Evolutionary conservation across 2,888 invertebrate genomes (phyloP), one percentile per base, ranked within the genome.

Genomic region (Labia minor): DNA sequence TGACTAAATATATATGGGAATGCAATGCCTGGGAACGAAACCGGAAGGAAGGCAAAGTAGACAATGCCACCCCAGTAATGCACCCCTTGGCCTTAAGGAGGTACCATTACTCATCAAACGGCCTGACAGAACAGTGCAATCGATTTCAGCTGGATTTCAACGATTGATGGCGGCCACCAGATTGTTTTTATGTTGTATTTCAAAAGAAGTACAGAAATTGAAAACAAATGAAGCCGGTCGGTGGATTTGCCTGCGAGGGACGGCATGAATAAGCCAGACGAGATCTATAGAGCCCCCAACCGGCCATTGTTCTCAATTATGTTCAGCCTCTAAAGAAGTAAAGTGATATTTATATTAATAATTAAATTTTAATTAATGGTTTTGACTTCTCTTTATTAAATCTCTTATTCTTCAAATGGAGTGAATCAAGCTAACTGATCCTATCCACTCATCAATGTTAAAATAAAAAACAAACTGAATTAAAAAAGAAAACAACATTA

Each of bases 101-200:
- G 6, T 49, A 49, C 49, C 49, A 49, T 49, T 49, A 49, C 49
- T 49, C 49, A 49, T 49, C 49, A 49, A 49, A 49, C 49, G 49
- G 49, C 49, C 49, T 49, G 49, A 49, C 49, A 49, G 49, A 49
- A 14, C 14, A 8, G 14, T 14, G 49, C 49, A 49, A 49, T 4
- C 49, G 49, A 49, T 49, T 49, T 49, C 49, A 49, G 49, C 49
- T 49, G 3, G 49, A 49, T 8, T 49, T 49, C 49, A 49, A 49
- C 49, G 49, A 49, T 49, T 49, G 49, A 49, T 49, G 49, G 49
- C 49, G 49, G 49, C 49, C 49, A 49, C 49, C 49, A 49, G 49
- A 49, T 49, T 49, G 49, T 49, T 49, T 49, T 49, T 49, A n/a
- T 49, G 2, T 4, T 14, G 49, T 16, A 16, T 49, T 49, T 49